These are phyloP conservation scores for Drosophila leonis DNA, from an alignment of 2,888 invertebrate genomes.

Conservation along the genomic window DNA sequence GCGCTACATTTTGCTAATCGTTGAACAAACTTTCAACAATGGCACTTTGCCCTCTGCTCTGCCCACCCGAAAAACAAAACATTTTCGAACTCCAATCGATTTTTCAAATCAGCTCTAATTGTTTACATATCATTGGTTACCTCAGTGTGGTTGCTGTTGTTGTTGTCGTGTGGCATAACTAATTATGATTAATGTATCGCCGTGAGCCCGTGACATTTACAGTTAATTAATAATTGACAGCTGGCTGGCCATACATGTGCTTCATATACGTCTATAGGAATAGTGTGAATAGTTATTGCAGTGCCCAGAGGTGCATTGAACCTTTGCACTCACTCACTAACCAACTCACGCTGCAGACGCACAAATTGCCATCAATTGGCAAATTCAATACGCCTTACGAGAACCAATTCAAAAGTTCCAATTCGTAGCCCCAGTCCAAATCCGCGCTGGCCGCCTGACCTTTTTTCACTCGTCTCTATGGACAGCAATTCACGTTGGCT, in stretches of 20 bases:
- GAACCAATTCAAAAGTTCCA: constrained; percentile 13
- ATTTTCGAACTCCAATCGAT: constrained; percentile 53
- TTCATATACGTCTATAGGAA: constrained; percentile 7
- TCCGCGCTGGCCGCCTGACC: constrained; percentile 25
- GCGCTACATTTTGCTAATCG: constrained; percentile 71
- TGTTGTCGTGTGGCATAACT: constrained; percentile 77
- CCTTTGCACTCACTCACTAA: constrained; percentile 28
- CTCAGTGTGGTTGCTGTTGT: constrained; percentile 31
- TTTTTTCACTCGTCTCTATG: constrained; percentile 12
- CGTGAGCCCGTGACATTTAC: constrained; percentile 75
- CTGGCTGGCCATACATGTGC: constrained; percentile 11
- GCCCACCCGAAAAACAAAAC: constrained; percentile 20
- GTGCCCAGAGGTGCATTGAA: constrained; percentile 63
- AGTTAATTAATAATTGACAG: constrained; percentile 67
- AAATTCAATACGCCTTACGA: constrained; percentile 32
- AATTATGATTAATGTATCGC: constrained; percentile 77
- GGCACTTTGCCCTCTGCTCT: constrained; percentile 57
- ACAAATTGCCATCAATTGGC: constrained; percentile 41
- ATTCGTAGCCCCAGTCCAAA: constrained; percentile 19
- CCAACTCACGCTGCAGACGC: constrained; percentile 7
- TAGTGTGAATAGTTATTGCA: constrained; percentile 34
- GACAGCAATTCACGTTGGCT: constrained; percentile 26
- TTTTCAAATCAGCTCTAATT: constrained; percentile 75
- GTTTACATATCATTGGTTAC: constrained; percentile 75
- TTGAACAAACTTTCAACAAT: constrained; percentile 73